These are phyloP conservation scores for Bimastos eiseni DNA, from an alignment of 2,888 invertebrate species.

Conservation along the genomic window DNA sequence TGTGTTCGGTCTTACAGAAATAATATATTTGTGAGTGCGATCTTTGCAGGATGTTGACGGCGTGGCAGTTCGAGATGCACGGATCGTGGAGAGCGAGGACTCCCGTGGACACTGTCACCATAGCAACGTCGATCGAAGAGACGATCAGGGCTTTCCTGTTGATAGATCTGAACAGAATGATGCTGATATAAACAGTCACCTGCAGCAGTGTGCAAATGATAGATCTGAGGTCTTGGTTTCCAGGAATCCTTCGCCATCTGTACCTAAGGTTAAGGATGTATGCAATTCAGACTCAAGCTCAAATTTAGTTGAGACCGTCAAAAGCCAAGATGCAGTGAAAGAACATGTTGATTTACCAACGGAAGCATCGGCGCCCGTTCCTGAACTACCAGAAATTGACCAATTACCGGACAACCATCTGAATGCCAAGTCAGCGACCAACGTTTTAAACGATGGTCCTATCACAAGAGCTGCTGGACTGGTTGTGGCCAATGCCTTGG, in stretches of 20 bases:
- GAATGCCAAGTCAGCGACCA: neutral
- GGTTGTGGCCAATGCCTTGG: neutral
- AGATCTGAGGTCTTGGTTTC: neutral
- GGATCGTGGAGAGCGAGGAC: neutral
- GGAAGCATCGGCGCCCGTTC: neutral
- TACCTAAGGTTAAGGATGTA: neutral
- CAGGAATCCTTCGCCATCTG: neutral
- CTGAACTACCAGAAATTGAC: neutral
- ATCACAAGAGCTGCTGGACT: neutral
- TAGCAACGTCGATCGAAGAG: neutral
- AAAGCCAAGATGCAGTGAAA: neutral
- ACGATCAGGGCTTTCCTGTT: neutral
- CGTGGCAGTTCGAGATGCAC: neutral
- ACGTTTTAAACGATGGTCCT: neutral
- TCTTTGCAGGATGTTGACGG: neutral
- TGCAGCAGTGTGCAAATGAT: neutral
- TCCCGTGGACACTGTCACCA: neutral
- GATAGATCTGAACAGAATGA: neutral
- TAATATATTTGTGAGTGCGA: neutral
- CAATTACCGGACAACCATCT: neutral
- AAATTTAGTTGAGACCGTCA: neutral
- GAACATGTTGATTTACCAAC: neutral
- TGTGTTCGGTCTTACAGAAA: neutral
- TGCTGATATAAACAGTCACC: too few species aligned
- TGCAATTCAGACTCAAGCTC: neutral